phyloP scores from a whole-genome alignment of 2,797 vertebrate species.

The Simalia tracyae region DNA sequence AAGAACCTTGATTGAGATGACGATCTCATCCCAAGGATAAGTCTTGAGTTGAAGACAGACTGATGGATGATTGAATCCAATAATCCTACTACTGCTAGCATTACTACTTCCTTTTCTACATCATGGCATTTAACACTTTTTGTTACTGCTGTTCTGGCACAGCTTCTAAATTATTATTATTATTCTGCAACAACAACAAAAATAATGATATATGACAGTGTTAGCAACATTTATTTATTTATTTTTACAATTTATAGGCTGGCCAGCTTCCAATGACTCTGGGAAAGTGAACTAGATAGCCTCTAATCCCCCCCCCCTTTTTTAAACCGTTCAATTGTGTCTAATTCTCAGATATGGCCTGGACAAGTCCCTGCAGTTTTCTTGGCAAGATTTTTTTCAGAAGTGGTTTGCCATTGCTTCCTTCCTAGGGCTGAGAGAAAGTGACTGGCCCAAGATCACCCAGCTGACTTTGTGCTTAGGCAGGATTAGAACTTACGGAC shows the following conservation, averaged over 20 bases:
- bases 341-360: no score
- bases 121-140: background rate
- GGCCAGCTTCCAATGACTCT: background rate
- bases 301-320: background rate
- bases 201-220: background rate
- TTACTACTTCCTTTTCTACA: background rate
- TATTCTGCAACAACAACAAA: background rate
- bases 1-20: background rate
- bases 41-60: background rate
- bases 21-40: background rate
- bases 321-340: no score
- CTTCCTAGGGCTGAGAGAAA: no score
- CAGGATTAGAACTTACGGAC: no score
- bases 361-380: no score
- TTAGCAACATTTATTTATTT: background rate
- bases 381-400: no score
- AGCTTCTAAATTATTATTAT: background rate
- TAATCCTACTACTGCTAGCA: no score
- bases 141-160: background rate
- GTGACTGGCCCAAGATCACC: no score
- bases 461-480: no score
- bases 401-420: no score
- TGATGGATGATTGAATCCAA: background rate
- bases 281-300: background rate
- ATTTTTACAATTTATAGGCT: background rate